Evolutionary conservation across 2,888 invertebrate species (phyloP).

Genomic region (Meliscaeva auricollis): DNA sequence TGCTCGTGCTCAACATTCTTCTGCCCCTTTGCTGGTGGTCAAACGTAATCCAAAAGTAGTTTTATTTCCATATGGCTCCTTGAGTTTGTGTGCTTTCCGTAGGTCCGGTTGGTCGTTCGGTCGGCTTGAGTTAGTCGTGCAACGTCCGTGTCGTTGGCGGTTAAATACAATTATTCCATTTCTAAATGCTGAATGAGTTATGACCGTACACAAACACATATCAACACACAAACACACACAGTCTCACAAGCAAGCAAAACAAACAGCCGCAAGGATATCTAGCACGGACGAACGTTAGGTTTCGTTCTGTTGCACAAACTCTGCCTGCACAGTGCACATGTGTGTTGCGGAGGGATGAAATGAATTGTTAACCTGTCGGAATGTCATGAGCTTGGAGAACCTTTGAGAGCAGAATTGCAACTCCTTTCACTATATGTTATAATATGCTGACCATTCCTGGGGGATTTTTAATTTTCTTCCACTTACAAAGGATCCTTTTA

Average conservation of each 20-base stretch:
- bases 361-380: slow-evolving; percentile 73
- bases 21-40: slow-evolving; percentile 10
- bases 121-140: background rate
- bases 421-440: slow-evolving; percentile 1
- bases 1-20: background rate
- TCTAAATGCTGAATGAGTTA: slow-evolving; percentile 63
- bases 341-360: slow-evolving; percentile 24
- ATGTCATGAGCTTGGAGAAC: slow-evolving; percentile 57
- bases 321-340: background rate
- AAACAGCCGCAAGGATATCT: slow-evolving; percentile 55
- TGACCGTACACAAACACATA: slow-evolving; percentile 28
- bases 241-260: background rate
- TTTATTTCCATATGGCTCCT: slow-evolving; percentile 59
- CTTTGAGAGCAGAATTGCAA: slow-evolving; percentile 1
- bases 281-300: slow-evolving; percentile 45
- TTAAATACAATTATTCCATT: slow-evolving; percentile 42
- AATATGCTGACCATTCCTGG: background rate
- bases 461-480: slow-evolving; percentile 17
- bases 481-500: background rate
- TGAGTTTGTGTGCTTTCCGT: slow-evolving; percentile 24
- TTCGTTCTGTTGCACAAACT: slow-evolving; percentile 54
- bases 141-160: slow-evolving; percentile 16
- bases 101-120: background rate
- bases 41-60: slow-evolving; percentile 38
- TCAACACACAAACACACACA: background rate